Evolutionary conservation across 2,888 invertebrate species (phyloP), one percentile per base, ranked within the genome.

Genomic region (Dicycla oo): DNA sequence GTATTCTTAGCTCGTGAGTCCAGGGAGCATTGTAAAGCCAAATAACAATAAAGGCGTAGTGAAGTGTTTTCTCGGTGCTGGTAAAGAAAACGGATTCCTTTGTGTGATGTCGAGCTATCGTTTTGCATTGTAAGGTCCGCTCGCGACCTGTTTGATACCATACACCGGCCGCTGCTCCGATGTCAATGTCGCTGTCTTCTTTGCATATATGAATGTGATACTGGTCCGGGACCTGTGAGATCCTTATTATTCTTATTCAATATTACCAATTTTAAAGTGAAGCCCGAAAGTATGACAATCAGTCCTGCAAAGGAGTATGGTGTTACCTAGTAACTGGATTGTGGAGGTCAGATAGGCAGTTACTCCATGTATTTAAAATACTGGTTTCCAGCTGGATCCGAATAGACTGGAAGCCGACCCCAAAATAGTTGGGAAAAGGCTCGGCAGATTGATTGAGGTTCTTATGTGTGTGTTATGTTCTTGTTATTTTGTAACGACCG

Each of bases 11-110:
- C 0, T 26, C 3, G 2, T 15, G 10, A 20, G 8, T 23, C 0
- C 6, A 63, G 47, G 43, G 13, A 58, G 72, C 49, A 65, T 61
- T 69, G 73, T 67, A 69, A 51, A 62, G 30, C 47, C 15, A 56
- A 56, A 45, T 11, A 11, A 13, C 1, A 15, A 62, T 8, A 54
- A 10, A 11, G 23, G 49, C 61, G 51, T 26, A 15, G n/a, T 11
- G 0, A 20, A 43, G 30, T 45, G 56, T 65, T 34, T 60, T 64
- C 30, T 26, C 11, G 40, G 70, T 69, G 60, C 4, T 30, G 65
- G 73, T 69, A 23, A 72, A 81, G 75, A 64, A 83, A 81, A 80
- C 78, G 47, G 78, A 76, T 83, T 78, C 75, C 81, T 81, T 81
- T 81, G 81, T 84, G 77, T 81, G 60, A 76, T 73, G 64, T 23